phyloP scores from a whole-genome alignment of 2,113 vertebrate genomes.

The Amblyopsis rosae region DNA sequence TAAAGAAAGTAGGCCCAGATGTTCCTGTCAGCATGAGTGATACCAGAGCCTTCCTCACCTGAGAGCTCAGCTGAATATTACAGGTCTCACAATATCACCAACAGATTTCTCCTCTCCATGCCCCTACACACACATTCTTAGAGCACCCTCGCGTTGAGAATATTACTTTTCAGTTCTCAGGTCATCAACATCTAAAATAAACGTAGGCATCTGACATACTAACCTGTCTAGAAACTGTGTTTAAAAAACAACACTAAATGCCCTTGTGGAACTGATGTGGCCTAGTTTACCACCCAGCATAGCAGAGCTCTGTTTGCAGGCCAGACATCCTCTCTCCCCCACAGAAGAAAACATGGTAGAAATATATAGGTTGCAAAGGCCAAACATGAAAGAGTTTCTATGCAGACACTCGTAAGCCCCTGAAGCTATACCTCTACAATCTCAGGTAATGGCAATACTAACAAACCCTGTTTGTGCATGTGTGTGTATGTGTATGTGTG shows the following conservation, averaged over 20 bases:
- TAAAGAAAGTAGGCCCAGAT: conserved; percentile 72
- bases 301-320: conserved; percentile 14
- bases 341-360: conserved; percentile 31
- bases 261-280: conserved; percentile 8
- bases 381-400: conserved; percentile 44
- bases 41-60: conserved; percentile 72
- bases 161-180: conserved; percentile 14
- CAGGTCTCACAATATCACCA: conserved; percentile 31
- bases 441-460: conserved; percentile 42
- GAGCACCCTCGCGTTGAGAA: conserved; percentile 28
- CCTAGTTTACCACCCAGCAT: conserved; percentile 18
- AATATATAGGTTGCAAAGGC: conserved; percentile 14
- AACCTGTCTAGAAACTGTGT: not conserved
- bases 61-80: conserved; percentile 57
- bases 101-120: conserved; percentile 4
- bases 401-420: conserved; percentile 29
- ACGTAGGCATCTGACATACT: conserved; percentile 8
- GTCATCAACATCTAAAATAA: conserved; percentile 24
- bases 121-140: conserved; percentile 28
- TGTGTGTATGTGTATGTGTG: conserved; percentile 5
- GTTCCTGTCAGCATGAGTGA: conserved; percentile 71
- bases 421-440: conserved; percentile 34
- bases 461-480: conserved; percentile 3
- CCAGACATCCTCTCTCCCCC: conserved; percentile 18
- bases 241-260: not conserved